Conservation (phyloP, 2,797 vertebrate genomes). For the Buceros bicornis region DNA sequence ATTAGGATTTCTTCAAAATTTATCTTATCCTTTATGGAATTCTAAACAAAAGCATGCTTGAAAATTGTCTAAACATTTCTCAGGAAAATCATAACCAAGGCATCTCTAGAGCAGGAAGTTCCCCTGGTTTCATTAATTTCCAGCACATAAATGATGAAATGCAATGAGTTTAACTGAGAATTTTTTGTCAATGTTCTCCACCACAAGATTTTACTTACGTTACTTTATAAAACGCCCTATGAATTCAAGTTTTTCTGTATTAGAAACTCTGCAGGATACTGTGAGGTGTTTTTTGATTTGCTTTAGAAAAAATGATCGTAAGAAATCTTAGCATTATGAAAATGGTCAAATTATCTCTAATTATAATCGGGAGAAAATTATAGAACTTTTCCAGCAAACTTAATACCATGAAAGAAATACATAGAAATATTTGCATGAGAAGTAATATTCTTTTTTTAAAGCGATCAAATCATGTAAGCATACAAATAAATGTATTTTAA, state of each 20-base stretch:
- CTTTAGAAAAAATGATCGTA: constrained; percentile 68
- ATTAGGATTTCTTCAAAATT: constrained; percentile 33
- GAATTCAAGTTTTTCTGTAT: constrained; percentile 39
- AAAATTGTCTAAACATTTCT: constrained; percentile 18
- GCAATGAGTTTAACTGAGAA: not conserved
- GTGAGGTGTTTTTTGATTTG: constrained; percentile 67
- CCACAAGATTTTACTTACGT: constrained; percentile 50
- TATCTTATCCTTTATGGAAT: not conserved
- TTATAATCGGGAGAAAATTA: constrained; percentile 81
- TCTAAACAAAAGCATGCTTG: constrained; percentile 3
- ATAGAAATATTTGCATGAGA: constrained; percentile 80
- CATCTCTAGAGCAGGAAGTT: not conserved
- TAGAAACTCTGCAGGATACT: constrained; percentile 66
- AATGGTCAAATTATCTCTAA: constrained; percentile 84
- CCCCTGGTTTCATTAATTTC: constrained; percentile 22
- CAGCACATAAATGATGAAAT: not conserved
- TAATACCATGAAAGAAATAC: constrained; percentile 73
- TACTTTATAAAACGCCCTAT: constrained; percentile 31
- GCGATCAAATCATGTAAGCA: constrained; percentile 85
- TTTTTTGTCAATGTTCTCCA: constrained; percentile 15
- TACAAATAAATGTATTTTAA: constrained; percentile 89
- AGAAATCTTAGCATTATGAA: constrained; percentile 78
- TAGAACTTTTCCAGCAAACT: constrained; percentile 79
- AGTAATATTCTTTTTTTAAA: constrained; percentile 82
- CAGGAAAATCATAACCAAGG: constrained; percentile 10